Evolutionary conservation across 2,797 vertebrate species (phyloP).

Genomic region (Chaunax sp.): DNA sequence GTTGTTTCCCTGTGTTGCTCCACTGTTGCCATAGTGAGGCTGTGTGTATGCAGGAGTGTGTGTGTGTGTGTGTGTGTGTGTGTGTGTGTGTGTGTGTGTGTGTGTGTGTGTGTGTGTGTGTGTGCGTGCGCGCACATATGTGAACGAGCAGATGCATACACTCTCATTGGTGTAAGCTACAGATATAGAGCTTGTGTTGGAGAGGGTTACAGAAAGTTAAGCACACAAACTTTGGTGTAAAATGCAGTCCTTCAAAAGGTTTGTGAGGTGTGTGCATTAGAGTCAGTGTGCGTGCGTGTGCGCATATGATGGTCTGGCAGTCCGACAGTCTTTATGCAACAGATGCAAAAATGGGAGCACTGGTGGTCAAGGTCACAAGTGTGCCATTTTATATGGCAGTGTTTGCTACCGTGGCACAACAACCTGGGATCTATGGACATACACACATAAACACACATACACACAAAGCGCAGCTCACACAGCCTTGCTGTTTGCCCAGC

Average conservation of each 20-base stretch:
- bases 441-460: slow-evolving; percentile 42
- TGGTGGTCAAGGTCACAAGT: slow-evolving; percentile 81
- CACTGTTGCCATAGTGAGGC: slow-evolving; percentile 92
- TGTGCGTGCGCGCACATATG: slow-evolving; percentile 38
- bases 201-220: slow-evolving; percentile 45
- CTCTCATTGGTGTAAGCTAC: slow-evolving; percentile 65
- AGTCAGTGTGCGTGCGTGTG: slow-evolving; percentile 1
- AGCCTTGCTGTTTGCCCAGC: slow-evolving; percentile 80
- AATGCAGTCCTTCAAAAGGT: slow-evolving; percentile 44
- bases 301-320: not conserved
- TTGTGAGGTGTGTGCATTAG: slow-evolving; percentile 6
- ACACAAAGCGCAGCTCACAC: slow-evolving; percentile 55
- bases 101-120: slow-evolving; percentile 41
- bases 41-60: slow-evolving; percentile 72
- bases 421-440: slow-evolving; percentile 54
- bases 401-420: slow-evolving; percentile 62
- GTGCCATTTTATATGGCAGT: slow-evolving; percentile 65
- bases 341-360: slow-evolving; percentile 69
- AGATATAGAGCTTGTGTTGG: slow-evolving; percentile 49
- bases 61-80: slow-evolving; percentile 42
- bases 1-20: slow-evolving; percentile 93
- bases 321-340: slow-evolving; percentile 45
- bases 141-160: slow-evolving; percentile 49
- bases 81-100: slow-evolving; percentile 42
- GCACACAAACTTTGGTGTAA: slow-evolving; percentile 48